Evolutionary conservation across 2,113 vertebrate species (phyloP), one percentile per base, ranked within the genome.

Genomic region (Coptodon rendalli): DNA sequence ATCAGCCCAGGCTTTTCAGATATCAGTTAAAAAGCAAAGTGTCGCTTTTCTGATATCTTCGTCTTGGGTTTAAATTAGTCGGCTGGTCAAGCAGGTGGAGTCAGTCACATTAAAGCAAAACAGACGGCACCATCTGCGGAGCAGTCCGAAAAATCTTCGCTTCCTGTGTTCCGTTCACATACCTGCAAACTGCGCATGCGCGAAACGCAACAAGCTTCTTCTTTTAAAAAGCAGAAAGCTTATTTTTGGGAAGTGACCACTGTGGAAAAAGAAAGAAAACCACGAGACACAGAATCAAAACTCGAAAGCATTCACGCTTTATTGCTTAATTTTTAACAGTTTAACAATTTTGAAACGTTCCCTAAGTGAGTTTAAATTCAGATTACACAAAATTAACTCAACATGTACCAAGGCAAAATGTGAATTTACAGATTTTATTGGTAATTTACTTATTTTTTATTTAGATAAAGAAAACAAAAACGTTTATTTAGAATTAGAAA

Each of bases 151-250:
- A 92, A 94, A 56, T 56, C 71, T 81, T 89, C 80, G 61, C 90
- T 95, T 96, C 95, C 95, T 93, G 94, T 93, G 94, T 88, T 93
- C 87, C 53, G 88, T n/a, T 13, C 68, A 4, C 86, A 29, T 80
- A 83, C 56, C 27, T 27, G 22, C 1, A 2, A 22, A 85, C 17
- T 91, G 92, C 95, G 95, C 95, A 90, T 95, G 95, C 91, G 95
- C 12, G 7, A 1, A 34, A 17, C 82, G 87, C 90, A 91, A 93
- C 89, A 92, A 76, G 89, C 87, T 19, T 7, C 86, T 19, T 19
- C 13, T 86, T 45, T 50, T 85, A 7, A 27, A 86, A 63, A 61
- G 13, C 66, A 40, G 11, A 36, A 31, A 45, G 80, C 16, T 43
- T 78, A 7, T 50, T 68, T 78, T 50, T n/a, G 71, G 16, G 71